Evolutionary conservation across 2,797 vertebrate species (phyloP), one percentile per base, ranked within the genome.

Genomic region (Lindbergichthys nudifrons): DNA sequence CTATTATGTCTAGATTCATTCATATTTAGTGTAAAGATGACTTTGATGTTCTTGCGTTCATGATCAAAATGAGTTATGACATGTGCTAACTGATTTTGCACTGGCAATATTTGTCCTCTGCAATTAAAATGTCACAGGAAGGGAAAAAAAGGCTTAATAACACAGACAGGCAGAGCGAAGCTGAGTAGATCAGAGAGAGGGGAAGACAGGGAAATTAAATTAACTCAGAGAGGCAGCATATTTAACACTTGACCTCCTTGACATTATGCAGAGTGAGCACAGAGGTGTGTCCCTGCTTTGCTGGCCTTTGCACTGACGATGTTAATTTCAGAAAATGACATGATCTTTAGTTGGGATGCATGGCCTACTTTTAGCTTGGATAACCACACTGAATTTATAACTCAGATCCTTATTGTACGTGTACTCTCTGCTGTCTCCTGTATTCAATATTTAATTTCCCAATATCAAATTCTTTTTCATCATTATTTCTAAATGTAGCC

Each of bases 201-300:
- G 8, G 32, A 36, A 36, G 39, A 10, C 19, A 19, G 61, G 76
- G 71, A 87, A 85, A 85, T 80, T 41, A 86, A 78, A 85, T 77
- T 67, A 68, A 12, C 14, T 63, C 14, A 10, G 70, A 86, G 72
- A 59, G 80, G 62, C 16, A 23, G 64, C 72, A 21, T 74, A 62
- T 84, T 88, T 85, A 82, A 85, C 80, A 63, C 75, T 85, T 84
- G 86, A 90, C 87, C 86, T 63, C 58, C 10, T 45, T 10, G 58
- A 45, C 81, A 42, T 86, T 83, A 70, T 53, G 51, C 48, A 79
- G 78, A 51, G 43, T 0, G 61, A 73, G 74, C 79, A 21, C 30
- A 46, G 77, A 81, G 82, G 73, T 57, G 82, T 62, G 75, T 60
- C 76, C 85, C 67, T 19, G 47, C 78, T 77, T 82, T 75, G 39